These are phyloP conservation scores for Amniataba percoides DNA, from an alignment of 2,797 vertebrate genomes.

Conservation along the genomic window DNA sequence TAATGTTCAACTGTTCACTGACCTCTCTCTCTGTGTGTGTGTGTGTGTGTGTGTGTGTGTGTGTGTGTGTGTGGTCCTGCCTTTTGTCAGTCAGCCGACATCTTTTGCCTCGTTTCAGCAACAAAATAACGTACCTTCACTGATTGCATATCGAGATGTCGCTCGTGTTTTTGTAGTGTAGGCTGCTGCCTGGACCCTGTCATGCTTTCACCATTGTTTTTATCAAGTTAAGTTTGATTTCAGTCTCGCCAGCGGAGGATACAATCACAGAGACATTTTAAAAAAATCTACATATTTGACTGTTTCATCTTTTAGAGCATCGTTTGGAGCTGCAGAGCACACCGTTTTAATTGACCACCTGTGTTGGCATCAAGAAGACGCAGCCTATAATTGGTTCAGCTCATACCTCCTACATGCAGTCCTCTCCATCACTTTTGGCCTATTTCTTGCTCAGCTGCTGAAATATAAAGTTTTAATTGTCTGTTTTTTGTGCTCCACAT, in stretches of 20 bases:
- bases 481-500: background rate
- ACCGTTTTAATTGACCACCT: background rate
- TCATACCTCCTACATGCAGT: background rate
- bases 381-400: background rate
- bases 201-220: constrained; percentile 5
- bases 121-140: background rate
- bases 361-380: background rate
- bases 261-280: background rate
- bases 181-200: background rate
- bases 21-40: too few relatives aligned
- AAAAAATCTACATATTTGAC: background rate
- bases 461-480: background rate
- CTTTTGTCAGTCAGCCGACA: background rate
- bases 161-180: background rate
- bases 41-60: too few relatives aligned
- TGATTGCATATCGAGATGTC: background rate
- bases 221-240: background rate
- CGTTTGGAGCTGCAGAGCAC: background rate
- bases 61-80: background rate
- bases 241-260: background rate
- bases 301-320: constrained; percentile 1
- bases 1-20: background rate
- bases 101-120: background rate
- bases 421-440: background rate
- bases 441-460: background rate